These are phyloP conservation scores for Takifugu bimaculatus DNA, from an alignment of 2,113 vertebrate genomes.

Conservation along the genomic window DNA sequence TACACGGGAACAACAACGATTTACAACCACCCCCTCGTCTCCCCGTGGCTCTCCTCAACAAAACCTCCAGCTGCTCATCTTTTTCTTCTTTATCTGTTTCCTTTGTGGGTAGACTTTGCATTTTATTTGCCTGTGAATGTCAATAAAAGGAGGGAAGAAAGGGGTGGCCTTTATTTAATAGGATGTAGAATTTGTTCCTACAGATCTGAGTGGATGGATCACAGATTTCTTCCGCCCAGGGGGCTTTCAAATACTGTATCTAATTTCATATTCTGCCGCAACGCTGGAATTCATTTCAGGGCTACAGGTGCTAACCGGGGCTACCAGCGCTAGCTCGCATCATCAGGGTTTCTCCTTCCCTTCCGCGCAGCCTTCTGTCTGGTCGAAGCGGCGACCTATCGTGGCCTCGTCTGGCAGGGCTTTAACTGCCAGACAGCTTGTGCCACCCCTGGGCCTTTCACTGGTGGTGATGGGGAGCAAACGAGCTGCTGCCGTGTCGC, in stretches of 20 bases:
- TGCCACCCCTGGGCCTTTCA: neutral
- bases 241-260: constrained; percentile 2
- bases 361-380: neutral
- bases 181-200: constrained; percentile 22
- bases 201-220: constrained; percentile 29
- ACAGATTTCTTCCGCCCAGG: constrained; percentile 24
- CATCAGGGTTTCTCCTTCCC: too few species aligned
- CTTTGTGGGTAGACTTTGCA: constrained; percentile 54
- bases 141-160: constrained; percentile 39
- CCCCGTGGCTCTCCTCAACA: constrained; percentile 13
- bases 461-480: constrained; percentile 16
- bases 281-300: constrained; percentile 27
- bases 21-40: constrained; percentile 33
- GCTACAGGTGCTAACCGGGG: too few species aligned
- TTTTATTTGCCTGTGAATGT: constrained; percentile 54
- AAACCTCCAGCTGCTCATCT: constrained; percentile 44
- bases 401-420: neutral
- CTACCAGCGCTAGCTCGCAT: too few species aligned
- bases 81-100: constrained; percentile 44
- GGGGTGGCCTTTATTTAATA: constrained; percentile 21
- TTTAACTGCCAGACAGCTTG: constrained; percentile 23
- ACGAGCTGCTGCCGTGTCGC: constrained; percentile 21
- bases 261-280: constrained; percentile 12
- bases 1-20: constrained; percentile 47
- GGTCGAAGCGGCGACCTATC: constrained; percentile 22